Evolutionary conservation across 1,140 invertebrate genomes (phyloP), one percentile per base, ranked within the genome.

Genomic region (Paramacrobiotus metropolitanus): DNA sequence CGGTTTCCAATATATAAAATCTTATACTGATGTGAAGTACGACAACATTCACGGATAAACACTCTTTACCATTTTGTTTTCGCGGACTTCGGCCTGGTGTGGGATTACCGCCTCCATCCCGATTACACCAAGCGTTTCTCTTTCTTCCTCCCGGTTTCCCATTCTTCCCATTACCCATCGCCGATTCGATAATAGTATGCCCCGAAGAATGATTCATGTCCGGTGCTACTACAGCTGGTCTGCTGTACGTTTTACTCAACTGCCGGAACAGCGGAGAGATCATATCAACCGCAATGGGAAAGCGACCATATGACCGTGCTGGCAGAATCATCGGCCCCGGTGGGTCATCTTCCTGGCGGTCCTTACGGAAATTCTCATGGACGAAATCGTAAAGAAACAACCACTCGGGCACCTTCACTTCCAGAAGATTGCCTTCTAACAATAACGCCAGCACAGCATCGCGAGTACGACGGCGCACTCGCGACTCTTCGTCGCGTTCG

Each of bases 381-480:
- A 55, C 48, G 24, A 55, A 55, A 28, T 55, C 48, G 48, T 55
- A 55, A 15, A 55, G 48, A 24, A 55, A 55, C 48, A 55, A 20
- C 48, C 48, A 55, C 24, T 55, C 48, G 15, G 48, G 48, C 48
- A 55, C 48, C 24, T 55, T 55, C 15, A 55, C 48, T 55, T 55
- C 48, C 15, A 55, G 48, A 4, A 55, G 48, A 24, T 55, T 55
- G 48, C 48, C 48, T 28, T 55, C 48, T 4, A 55, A 24, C 24
- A 55, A 28, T 15, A 55, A 4, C 15, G 48, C 48, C 48, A 55
- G 15, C 15, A 55, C 15, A 24, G 48, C 24, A 28, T 55, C 48
- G 15, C 48, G 48, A 15, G 24, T 15, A 9, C 24, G 24, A 4
- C 9, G 48, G 24, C 48, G 48, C 15, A 55, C n/a, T n/a, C n/a